Evolutionary conservation across 1,140 invertebrate species (phyloP), one percentile per base, ranked within the genome.

Genomic region (Drosophila erecta): DNA sequence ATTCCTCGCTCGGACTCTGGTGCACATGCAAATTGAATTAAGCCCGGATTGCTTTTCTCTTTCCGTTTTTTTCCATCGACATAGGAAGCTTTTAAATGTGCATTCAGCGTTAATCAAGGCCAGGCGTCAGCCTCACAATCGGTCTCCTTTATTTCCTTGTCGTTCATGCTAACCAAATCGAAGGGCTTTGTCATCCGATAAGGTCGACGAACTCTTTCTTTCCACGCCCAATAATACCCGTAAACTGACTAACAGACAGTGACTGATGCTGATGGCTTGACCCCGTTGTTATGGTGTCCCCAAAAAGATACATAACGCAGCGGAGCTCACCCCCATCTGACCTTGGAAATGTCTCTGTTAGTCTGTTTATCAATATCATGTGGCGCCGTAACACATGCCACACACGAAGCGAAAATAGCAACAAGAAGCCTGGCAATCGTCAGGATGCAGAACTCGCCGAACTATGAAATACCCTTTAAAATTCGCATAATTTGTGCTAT

Each of bases 11-110:
- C 59, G 59, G 51, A 27, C 40, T 44, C 57, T 76, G 38, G 38
- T 54, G 72, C 38, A 60, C 62, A 76, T 76, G 73, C 73, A 77
- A 87, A 87, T 87, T 87, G 79, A 87, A 87, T 87, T 89, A 89
- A 83, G 75, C 20, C 33, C 33, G 54, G 58, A 57, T 46, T 58
- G 41, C 30, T 40, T 41, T 33, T 33, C 5, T 5, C 14, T 17
- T 46, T 24, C 4, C 22, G 20, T 24, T n/a, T 11, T 50, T 15
- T 41, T 51, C 50, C 20, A 40, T 33, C 37, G 35, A 20, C 51
- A 66, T 66, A 62, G 47, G 44, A 43, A 51, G 61, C 72, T 60
- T 76, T 76, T 75, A 55, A 76, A 76, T 76, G 50, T 75, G 46
- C 49, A 67, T 75, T 75, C 53, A 70, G 47, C 73, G 57, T 75